Evolutionary conservation across 2,113 vertebrate genomes (phyloP).

Genomic region (Xiphophorus hellerii): DNA sequence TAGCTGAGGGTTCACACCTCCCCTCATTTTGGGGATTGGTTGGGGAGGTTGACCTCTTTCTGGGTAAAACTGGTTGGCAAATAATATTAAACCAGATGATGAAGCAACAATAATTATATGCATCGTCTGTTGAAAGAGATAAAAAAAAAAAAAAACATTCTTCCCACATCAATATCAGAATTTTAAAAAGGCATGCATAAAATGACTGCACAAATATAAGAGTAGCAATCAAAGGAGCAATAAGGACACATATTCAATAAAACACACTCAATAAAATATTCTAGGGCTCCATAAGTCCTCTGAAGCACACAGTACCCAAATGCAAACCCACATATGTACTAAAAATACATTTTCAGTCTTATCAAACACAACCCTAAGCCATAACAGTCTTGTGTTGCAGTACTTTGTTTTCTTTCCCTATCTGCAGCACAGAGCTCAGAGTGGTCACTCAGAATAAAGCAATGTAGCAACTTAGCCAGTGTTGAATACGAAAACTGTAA

Average conservation of each 20-base stretch:
- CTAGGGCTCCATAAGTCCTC: slow-evolving; percentile 17
- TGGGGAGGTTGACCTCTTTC: too few species aligned
- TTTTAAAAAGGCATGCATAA: slow-evolving; percentile 5
- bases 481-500: slow-evolving; percentile 39
- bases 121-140: not conserved
- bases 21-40: slow-evolving; percentile 1
- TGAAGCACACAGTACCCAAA: slow-evolving; percentile 17
- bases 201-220: not conserved
- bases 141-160: not conserved
- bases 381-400: slow-evolving; percentile 23
- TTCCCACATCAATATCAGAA: not conserved
- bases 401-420: slow-evolving; percentile 14
- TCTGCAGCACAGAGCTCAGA: slow-evolving; percentile 15
- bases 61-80: not conserved
- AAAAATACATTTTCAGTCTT: slow-evolving; percentile 19
- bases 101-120: not conserved
- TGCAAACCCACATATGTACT: slow-evolving; percentile 5
- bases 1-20: slow-evolving; percentile 45
- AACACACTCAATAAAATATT: slow-evolving; percentile 22
- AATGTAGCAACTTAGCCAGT: slow-evolving; percentile 33
- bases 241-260: not conserved
- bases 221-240: not conserved
- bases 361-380: slow-evolving; percentile 24
- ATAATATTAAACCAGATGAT: slow-evolving; percentile 3
- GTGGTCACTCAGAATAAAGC: slow-evolving; percentile 45